A percentile compares a stretch with the other conserved stretches of the same genome.
Evolutionary conservation across 1,140 invertebrate species (phyloP).

Genomic region (Micrasema longulum): DNA sequence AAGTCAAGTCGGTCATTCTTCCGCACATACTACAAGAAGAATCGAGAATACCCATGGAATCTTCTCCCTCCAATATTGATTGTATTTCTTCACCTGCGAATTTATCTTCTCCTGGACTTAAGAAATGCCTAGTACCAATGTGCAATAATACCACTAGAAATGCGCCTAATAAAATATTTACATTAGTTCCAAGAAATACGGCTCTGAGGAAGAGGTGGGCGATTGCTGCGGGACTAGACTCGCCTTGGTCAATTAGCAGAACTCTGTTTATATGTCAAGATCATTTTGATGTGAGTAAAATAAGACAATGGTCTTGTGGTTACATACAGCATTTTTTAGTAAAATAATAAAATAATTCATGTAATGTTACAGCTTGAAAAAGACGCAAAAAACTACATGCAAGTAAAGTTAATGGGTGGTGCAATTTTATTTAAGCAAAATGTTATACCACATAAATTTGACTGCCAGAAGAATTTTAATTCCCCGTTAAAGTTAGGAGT

Average conservation of each 20-base stretch:
- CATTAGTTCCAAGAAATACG: neutral
- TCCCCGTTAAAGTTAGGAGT: too few species aligned
- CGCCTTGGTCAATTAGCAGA: too few species aligned
- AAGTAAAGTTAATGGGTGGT: conserved; percentile 3
- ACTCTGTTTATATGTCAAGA: too few species aligned
- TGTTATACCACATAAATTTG: conserved; percentile 2
- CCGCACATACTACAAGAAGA: too few species aligned
- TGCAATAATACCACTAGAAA: neutral
- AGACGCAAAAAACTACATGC: neutral
- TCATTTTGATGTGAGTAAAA: conserved; percentile 1
- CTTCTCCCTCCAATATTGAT: too few species aligned
- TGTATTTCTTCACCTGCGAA: too few species aligned
- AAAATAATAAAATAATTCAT: too few species aligned
- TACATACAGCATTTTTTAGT: too few species aligned
- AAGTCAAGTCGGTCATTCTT: too few species aligned
- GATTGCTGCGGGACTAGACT: neutral
- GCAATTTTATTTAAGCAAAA: neutral
- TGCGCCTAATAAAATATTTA: conserved; percentile 2
- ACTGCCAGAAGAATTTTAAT: conserved; percentile 2
- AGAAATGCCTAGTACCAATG: neutral
- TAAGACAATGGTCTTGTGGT: too few species aligned
- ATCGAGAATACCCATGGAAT: too few species aligned
- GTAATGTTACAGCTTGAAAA: conserved; percentile 14
- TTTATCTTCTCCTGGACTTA: too few species aligned
- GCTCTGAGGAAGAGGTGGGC: neutral